A percentile compares a stretch with the other conserved stretches of the same genome.
These are phyloP conservation scores for Hirtodrosophila alboralis DNA, from an alignment of 2,888 invertebrate genomes.

Conservation along the genomic window DNA sequence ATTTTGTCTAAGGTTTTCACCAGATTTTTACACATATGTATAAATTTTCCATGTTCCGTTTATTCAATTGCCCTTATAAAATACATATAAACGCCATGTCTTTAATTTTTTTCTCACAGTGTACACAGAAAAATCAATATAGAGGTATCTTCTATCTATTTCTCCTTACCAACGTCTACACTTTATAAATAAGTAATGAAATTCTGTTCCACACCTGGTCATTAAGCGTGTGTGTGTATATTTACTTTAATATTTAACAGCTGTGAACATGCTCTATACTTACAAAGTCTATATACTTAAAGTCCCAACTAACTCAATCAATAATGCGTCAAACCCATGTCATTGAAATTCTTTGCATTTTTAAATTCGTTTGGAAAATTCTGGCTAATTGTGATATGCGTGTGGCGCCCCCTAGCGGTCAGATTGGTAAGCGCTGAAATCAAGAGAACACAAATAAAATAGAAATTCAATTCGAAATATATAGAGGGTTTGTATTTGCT, in stretches of 20 bases:
- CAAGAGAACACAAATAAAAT: too few relatives aligned
- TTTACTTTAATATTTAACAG: slow-evolving; percentile 5
- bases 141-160: slow-evolving; percentile 17
- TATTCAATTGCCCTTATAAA: too few relatives aligned
- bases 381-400: slow-evolving; percentile 30
- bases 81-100: too few relatives aligned
- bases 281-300: too few relatives aligned
- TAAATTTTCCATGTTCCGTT: too few relatives aligned
- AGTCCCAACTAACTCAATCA: slow-evolving; percentile 31
- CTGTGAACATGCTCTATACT: background rate
- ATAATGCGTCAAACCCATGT: slow-evolving; percentile 46
- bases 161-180: slow-evolving; percentile 6
- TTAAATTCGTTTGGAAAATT: slow-evolving; percentile 12
- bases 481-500: background rate
- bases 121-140: slow-evolving; percentile 44
- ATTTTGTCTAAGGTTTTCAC: too few relatives aligned
- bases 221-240: slow-evolving; percentile 26
- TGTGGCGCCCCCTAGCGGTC: slow-evolving; percentile 18
- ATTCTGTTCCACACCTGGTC: slow-evolving; percentile 36
- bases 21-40: too few relatives aligned
- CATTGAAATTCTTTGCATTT: slow-evolving; percentile 34
- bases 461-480: background rate
- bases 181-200: slow-evolving; percentile 29
- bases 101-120: slow-evolving; percentile 20
- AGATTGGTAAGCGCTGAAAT: background rate